Base-by-base conservation (phyloP, 2,797 vertebrate species). In the Centropyge bicolor region DNA sequence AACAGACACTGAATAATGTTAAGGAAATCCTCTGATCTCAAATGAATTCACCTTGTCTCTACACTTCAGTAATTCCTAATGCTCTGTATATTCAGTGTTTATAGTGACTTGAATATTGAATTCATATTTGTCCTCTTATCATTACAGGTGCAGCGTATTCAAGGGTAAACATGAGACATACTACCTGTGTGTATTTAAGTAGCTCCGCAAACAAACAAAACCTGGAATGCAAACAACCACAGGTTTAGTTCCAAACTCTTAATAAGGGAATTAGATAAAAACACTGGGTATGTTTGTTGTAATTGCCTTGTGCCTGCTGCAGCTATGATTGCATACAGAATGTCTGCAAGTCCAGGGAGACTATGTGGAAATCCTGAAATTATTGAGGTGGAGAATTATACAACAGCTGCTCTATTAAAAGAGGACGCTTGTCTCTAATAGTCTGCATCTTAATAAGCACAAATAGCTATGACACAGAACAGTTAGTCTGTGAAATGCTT, bases 331-430 rank as follows among this genome's bases (percentile, higher is more conserved):
- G 89, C 90, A 80, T 78, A 74, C 89, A 84, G 82, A 91, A 87
- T 83, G 82, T 79, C 74, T 92, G 65, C 76, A 73, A 55, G 76
- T 92, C 93, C 89, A 68, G 51, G 20, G 92, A 94, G 89, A 92
- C 87, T 60, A 17, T 77, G 82, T 87, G 88, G 86, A 92, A 92
- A 92, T 92, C 86, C 86, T 91, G 87, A 85, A 89, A 89, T 89
- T 93, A 93, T 81, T 79, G 91, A 90, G 89, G 92, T 92, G 87
- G 89, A 91, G 92, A 92, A 93, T 92, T 92, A 91, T 90, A 88
- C 90, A 90, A 86, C 91, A 92, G 91, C 91, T 91, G 92, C 83
- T 93, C 81, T 62, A 81, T 86, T 92, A 86, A 89, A 89, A 86
- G 86, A 89, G 89, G 81, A 84, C 52, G 69, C 86, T 82, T 46